These are phyloP conservation scores for Ethmia dodecea DNA, from an alignment of 2,888 invertebrate species.

Conservation along the genomic window DNA sequence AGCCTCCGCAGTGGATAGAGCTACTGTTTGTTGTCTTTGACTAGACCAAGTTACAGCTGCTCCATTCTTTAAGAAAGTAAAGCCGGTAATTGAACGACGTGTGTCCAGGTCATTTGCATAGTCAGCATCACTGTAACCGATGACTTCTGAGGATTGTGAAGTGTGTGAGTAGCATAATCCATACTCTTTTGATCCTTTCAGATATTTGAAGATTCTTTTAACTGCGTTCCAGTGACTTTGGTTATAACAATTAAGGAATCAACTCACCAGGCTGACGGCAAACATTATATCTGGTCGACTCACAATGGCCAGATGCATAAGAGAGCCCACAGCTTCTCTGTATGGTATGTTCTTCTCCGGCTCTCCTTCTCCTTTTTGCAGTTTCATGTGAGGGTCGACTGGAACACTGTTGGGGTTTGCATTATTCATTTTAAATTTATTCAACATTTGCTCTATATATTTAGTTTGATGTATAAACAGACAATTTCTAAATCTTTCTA, in stretches of 20 bases:
- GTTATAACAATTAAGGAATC: conserved; percentile 14
- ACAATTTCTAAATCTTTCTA: conserved; percentile 5
- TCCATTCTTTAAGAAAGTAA: background rate
- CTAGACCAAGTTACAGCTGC: background rate
- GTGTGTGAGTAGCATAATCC: background rate
- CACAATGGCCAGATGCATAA: conserved; percentile 17
- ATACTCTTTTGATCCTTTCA: conserved; percentile 8
- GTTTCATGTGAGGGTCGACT: conserved; percentile 8
- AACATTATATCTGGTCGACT: conserved; percentile 19
- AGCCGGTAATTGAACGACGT: background rate
- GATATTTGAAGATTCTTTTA: conserved; percentile 15
- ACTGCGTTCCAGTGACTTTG: conserved; percentile 15
- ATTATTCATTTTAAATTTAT: conserved; percentile 12
- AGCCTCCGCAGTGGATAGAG: background rate
- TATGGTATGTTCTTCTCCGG: conserved; percentile 12
- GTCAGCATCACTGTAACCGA: background rate
- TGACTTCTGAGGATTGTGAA: background rate
- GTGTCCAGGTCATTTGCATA: background rate
- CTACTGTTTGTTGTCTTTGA: background rate
- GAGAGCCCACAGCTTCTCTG: conserved; percentile 18
- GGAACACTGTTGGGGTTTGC: conserved; percentile 8
- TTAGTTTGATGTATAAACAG: conserved; percentile 13
- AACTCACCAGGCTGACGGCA: conserved; percentile 16
- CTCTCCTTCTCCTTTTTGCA: conserved; percentile 4
- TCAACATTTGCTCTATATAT: conserved; percentile 11